Evolutionary conservation across 1,140 invertebrate genomes (phyloP).

Genomic region (Neoseiulus cucumeris): DNA sequence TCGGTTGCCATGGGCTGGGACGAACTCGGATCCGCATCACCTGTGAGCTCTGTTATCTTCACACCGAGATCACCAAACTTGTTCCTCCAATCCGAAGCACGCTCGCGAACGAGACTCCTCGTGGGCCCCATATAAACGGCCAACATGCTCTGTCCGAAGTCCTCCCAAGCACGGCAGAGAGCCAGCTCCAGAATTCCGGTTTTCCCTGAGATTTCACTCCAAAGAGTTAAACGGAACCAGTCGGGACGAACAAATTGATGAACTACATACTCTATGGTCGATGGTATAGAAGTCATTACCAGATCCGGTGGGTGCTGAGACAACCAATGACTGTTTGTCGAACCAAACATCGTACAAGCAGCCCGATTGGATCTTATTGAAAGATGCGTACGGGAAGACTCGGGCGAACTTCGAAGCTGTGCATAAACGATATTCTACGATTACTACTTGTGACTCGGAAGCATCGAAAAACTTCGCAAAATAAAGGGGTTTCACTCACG

Average conservation of each 20-base stretch:
- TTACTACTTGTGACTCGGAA: no score
- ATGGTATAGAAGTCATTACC: conserved; percentile 27
- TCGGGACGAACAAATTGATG: not conserved
- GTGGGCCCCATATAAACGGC: conserved; percentile 41
- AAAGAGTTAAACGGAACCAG: no score
- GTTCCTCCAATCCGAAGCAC: conserved; percentile 43
- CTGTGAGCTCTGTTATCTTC: conserved; percentile 46
- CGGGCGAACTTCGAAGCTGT: not conserved
- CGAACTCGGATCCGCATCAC: conserved; percentile 37
- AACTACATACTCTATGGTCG: not conserved
- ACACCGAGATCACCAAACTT: conserved; percentile 44
- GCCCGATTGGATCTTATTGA: not conserved
- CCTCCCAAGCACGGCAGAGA: conserved; percentile 38
- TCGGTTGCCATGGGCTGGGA: conserved; percentile 8
- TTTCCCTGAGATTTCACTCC: no score
- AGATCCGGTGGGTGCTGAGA: conserved; percentile 55
- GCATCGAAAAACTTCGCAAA: not conserved
- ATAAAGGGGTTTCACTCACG: no score
- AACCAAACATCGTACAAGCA: conserved; percentile 19
- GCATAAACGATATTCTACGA: not conserved
- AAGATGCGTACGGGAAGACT: not conserved
- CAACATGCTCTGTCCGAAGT: not conserved
- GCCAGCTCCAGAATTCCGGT: conserved; percentile 59
- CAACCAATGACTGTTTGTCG: conserved; percentile 45
- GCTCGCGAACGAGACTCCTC: conserved; percentile 53